A percentile compares a stretch with the other conserved stretches of the same genome.
Conservation (phyloP, 2,113 vertebrate genomes). For the Fregetta grallaria region DNA sequence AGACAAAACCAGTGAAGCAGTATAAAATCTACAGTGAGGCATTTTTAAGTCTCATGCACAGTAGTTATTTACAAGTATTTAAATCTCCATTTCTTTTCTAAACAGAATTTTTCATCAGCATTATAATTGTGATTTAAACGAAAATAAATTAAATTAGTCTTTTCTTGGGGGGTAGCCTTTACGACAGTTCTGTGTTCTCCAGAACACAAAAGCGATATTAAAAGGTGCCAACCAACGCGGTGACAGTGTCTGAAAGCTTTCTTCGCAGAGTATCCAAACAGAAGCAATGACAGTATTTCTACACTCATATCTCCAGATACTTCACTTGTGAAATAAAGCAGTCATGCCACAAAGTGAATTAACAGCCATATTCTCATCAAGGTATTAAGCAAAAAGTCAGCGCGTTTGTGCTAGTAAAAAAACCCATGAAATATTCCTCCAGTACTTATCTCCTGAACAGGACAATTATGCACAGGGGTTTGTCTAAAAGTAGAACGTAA, state of each 20-base stretch:
- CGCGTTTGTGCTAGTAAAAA: neutral
- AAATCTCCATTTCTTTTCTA: neutral
- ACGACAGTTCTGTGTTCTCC: neutral
- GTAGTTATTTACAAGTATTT: neutral
- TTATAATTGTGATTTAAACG: neutral
- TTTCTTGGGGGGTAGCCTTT: neutral
- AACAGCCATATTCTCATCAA: neutral
- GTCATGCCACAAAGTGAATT: neutral
- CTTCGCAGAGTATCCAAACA: neutral
- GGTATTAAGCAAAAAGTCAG: neutral
- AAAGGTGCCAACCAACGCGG: neutral
- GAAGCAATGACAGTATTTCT: neutral
- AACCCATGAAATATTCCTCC: neutral
- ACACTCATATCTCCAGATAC: neutral
- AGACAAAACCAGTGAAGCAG: neutral
- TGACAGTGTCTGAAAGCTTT: neutral
- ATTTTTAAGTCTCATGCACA: neutral
- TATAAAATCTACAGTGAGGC: neutral
- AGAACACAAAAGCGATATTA: neutral
- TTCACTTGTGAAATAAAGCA: neutral
- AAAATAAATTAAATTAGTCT: neutral
- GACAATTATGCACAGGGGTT: accelerated
- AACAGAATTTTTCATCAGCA: neutral
- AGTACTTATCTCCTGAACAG: neutral
- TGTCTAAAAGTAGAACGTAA: neutral